Base-by-base conservation (phyloP, 2,797 vertebrate genomes). In the Pseudocheirus occidentalis region DNA sequence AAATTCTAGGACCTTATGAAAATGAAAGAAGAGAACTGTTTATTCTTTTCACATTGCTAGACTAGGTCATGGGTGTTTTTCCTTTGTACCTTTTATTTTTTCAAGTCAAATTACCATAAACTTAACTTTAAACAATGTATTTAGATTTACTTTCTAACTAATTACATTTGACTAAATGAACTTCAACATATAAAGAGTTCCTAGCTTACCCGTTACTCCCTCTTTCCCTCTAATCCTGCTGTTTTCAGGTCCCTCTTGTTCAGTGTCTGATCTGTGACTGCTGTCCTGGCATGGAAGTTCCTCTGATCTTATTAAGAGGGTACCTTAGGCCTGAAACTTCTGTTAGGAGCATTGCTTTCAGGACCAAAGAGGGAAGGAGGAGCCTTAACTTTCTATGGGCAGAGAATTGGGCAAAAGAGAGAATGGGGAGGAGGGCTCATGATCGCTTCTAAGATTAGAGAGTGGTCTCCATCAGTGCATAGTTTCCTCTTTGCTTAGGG, bases 271-370 rank as follows among this genome's bases (percentile, higher is more conserved):
- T 66, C 34, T 34, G 9, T 34, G 59, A 34, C 31, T 34, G 59
- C 59, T 62, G 31, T 62, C 12, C 55, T 94, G n/a, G 62, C 93
- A 13, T 50, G 95, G 92, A 0, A 50, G 4, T 66, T 87, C 54
- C 54, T 90, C 24, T 93, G 34, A 92, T 94, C 93, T 96, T 94
- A 92, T 92, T 95, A 89, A 95, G 94, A n/a, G 31, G 62, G 31
- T 16, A 6, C 31, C 31, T 62, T n/a, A n/a, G 62, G 11, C 13
- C 28, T 56, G 27, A 96, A 89, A 73, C n/a, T 81, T 89, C 57
- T 59, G 95, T 96, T 57, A 95, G 28, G 91, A 91, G 29, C 90
- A 90, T 52, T 28, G 95, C 90, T 56, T 95, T 56, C 29, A 95
- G 46, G n/a, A 0, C 34, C 56, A 73, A 94, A 93, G 56, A 55